A percentile compares a stretch with the other conserved stretches of the same genome.
Evolutionary conservation across 2,797 vertebrate genomes (phyloP).

Genomic region (Oreonectes daqikongensis): DNA sequence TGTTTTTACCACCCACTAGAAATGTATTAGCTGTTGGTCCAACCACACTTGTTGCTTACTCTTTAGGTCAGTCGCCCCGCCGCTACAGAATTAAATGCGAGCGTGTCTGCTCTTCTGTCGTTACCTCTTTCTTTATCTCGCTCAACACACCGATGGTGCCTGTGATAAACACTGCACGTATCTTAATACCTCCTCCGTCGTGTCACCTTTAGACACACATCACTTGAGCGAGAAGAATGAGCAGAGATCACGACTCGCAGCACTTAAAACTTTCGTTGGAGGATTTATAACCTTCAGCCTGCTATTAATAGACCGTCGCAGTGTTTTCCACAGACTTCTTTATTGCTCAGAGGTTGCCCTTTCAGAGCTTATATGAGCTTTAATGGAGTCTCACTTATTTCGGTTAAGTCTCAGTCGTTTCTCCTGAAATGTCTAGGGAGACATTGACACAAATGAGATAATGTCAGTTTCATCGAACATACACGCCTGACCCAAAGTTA

Average conservation of each 20-base stretch:
- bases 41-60: too few relatives aligned
- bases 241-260: not conserved
- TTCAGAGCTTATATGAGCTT: not conserved
- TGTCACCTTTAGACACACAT: conserved; percentile 35
- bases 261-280: conserved; percentile 24
- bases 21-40: conserved; percentile 28
- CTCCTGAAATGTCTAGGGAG: not conserved
- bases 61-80: conserved; percentile 21
- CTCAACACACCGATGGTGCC: conserved; percentile 14
- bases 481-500: too few relatives aligned
- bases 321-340: not conserved
- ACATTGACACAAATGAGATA: not conserved
- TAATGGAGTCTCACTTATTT: not conserved
- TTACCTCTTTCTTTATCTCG: conserved; percentile 30
- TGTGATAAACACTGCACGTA: conserved; percentile 23
- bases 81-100: conserved; percentile 18
- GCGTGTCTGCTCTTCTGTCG: not conserved
- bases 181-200: conserved; percentile 18
- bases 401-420: not conserved
- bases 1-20: conserved; percentile 41
- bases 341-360: not conserved
- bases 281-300: conserved; percentile 22
- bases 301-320: conserved; percentile 10
- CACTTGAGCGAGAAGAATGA: conserved; percentile 8
- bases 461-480: too few relatives aligned